phyloP scores from a whole-genome alignment of 1,140 invertebrate species.

The Proctacanthus coquilletti region DNA sequence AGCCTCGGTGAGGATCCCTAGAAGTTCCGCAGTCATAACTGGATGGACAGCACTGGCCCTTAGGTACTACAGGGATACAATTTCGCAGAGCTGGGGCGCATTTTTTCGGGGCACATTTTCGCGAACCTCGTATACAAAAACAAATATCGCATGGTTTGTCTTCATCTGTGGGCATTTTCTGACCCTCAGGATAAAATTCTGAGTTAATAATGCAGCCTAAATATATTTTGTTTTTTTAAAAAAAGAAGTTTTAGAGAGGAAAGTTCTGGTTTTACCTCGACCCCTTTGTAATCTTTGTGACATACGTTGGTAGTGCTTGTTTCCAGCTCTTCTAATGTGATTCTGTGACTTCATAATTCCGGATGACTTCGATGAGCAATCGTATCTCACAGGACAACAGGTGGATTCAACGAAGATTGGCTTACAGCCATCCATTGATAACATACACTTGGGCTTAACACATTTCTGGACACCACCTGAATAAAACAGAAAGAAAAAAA shows the following conservation, averaged over 20 bases:
- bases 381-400: conserved; percentile 72
- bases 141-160: conserved; percentile 57
- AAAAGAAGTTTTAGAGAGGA: too few relatives aligned
- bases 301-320: conserved; percentile 27
- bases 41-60: conserved; percentile 67
- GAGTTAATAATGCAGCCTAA: conserved; percentile 49
- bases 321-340: conserved; percentile 15
- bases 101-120: conserved; percentile 57
- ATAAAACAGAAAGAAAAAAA: background rate
- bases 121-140: conserved; percentile 58
- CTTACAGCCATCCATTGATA: conserved; percentile 59
- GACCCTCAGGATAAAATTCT: conserved; percentile 50
- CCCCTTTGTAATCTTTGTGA: conserved; percentile 21
- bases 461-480: conserved; percentile 52
- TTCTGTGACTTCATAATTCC: conserved; percentile 23
- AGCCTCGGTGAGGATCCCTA: conserved; percentile 14
- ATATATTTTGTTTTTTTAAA: too few relatives aligned
- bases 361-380: conserved; percentile 44
- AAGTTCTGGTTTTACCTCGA: too few relatives aligned
- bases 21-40: conserved; percentile 64
- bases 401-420: conserved; percentile 49
- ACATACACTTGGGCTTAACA: conserved; percentile 62
- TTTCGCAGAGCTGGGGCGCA: conserved; percentile 57
- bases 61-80: conserved; percentile 55
- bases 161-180: conserved; percentile 46